Percentiles rank a stretch among this genome's conserved stretches.
phyloP scores from a whole-genome alignment of 2,113 vertebrate species.

The Camelus dromedarius region DNA sequence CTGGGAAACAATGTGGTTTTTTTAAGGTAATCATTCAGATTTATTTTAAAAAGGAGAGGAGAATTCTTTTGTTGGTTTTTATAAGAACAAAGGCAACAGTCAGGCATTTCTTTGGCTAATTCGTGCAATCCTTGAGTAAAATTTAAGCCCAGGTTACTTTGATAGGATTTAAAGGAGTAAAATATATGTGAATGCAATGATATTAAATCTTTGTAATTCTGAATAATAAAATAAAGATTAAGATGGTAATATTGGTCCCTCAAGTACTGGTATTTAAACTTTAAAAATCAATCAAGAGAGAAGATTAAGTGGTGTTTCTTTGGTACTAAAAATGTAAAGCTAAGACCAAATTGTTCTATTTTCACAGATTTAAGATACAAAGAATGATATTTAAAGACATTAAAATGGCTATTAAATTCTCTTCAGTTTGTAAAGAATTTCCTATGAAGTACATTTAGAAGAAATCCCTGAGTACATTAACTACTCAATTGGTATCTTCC shows the following conservation, averaged over 20 bases:
- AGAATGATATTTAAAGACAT: constrained; percentile 75
- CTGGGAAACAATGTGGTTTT: constrained; percentile 40
- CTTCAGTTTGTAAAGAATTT: constrained; percentile 78
- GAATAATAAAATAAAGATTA: constrained; percentile 84
- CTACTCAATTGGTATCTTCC: constrained; percentile 68
- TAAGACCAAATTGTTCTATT: constrained; percentile 74
- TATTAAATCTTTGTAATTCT: constrained; percentile 78
- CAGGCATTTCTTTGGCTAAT: constrained; percentile 67
- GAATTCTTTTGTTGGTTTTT: constrained; percentile 78
- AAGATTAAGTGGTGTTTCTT: constrained; percentile 84
- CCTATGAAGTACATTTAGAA: constrained; percentile 76
- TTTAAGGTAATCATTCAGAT: constrained; percentile 63
- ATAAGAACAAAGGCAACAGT: constrained; percentile 64
- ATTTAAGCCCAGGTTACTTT: constrained; percentile 69
- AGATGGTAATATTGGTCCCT: constrained; percentile 76
- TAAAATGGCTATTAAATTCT: constrained; percentile 76
- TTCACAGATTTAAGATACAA: constrained; percentile 83
- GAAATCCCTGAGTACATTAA: constrained; percentile 86
- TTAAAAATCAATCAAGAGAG: constrained; percentile 83
- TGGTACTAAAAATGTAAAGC: constrained; percentile 79
- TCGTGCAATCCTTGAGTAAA: constrained; percentile 55
- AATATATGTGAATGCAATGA: constrained; percentile 78
- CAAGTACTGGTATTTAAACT: constrained; percentile 80
- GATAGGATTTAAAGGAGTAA: constrained; percentile 80
- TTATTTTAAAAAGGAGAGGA: constrained; percentile 73